Evolutionary conservation across 2,888 invertebrate species (phyloP).

Genomic region (Drosophila paranaensis): DNA sequence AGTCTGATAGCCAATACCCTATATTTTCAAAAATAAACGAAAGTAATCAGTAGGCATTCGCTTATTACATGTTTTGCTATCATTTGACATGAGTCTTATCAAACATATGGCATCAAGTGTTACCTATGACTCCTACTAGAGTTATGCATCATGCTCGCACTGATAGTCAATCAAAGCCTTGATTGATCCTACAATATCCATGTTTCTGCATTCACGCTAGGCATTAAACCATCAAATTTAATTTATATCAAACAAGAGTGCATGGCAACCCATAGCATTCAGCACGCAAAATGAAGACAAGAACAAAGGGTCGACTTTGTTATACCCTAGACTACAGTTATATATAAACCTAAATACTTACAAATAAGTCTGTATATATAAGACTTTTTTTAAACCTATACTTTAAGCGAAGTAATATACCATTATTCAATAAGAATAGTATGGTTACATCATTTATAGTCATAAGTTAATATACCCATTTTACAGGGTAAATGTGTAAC

Average conservation of each 20-base stretch:
- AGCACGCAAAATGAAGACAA: constrained; percentile 6
- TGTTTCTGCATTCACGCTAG: neutral
- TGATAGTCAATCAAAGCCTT: constrained; percentile 47
- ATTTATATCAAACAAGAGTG: constrained; percentile 11
- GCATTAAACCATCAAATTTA: constrained; percentile 54
- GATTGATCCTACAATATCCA: constrained; percentile 52
- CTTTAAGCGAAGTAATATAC: neutral
- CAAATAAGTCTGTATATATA: neutral
- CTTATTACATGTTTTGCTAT: constrained; percentile 21
- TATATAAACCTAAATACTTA: neutral
- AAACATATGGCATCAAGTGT: constrained; percentile 35
- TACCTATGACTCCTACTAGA: constrained; percentile 5
- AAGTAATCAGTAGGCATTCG: constrained; percentile 8
- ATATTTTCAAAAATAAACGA: neutral
- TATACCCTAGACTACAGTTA: constrained; percentile 32
- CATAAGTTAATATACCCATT: neutral
- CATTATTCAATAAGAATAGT: neutral
- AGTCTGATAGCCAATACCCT: neutral
- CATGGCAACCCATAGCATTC: constrained; percentile 70
- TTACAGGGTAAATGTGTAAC: constrained; percentile 34
- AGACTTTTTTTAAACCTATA: neutral
- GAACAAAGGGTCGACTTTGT: neutral
- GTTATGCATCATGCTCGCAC: constrained; percentile 21
- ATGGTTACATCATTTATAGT: neutral
- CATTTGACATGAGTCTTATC: constrained; percentile 12